Percentiles rank a stretch among this genome's conserved stretches.
Evolutionary conservation across 2,888 invertebrate genomes (phyloP).

Genomic region (Xestia xanthographa): DNA sequence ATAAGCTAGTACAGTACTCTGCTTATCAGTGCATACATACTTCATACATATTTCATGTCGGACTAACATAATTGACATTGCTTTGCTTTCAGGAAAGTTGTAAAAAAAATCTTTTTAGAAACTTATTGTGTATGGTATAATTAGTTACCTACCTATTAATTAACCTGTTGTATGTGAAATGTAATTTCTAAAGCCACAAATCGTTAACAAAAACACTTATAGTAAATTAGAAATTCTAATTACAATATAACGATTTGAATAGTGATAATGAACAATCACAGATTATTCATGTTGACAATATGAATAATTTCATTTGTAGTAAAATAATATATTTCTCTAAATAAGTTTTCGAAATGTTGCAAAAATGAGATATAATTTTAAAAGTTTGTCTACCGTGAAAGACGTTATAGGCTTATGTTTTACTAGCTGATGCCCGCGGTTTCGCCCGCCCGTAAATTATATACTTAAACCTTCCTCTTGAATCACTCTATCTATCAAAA

Average conservation of each 20-base stretch:
- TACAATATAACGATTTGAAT: background rate
- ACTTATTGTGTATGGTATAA: background rate
- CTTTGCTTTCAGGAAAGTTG: constrained; percentile 22
- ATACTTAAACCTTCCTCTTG: too few species aligned
- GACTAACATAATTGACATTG: constrained; percentile 8
- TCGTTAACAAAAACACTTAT: background rate
- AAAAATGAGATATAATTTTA: background rate
- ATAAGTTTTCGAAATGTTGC: background rate
- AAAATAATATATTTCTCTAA: background rate
- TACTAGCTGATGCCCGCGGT: too few species aligned
- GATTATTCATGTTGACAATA: background rate
- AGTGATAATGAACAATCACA: background rate
- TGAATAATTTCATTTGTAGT: background rate
- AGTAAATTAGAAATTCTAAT: constrained; percentile 7
- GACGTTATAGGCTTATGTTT: background rate
- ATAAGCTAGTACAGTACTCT: constrained; percentile 3
- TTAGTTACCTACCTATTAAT: background rate
- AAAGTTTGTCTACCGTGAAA: background rate
- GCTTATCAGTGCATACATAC: constrained; percentile 53
- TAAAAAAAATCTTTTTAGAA: background rate
- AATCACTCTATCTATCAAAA: too few species aligned
- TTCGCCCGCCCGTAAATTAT: too few species aligned
- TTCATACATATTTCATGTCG: constrained; percentile 15
- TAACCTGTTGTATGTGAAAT: constrained; percentile 1
- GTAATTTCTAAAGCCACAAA: background rate